Percentiles rank a stretch among this genome's conserved stretches.
phyloP scores from a whole-genome alignment of 2,888 invertebrate species.

The Tachina lurida region DNA sequence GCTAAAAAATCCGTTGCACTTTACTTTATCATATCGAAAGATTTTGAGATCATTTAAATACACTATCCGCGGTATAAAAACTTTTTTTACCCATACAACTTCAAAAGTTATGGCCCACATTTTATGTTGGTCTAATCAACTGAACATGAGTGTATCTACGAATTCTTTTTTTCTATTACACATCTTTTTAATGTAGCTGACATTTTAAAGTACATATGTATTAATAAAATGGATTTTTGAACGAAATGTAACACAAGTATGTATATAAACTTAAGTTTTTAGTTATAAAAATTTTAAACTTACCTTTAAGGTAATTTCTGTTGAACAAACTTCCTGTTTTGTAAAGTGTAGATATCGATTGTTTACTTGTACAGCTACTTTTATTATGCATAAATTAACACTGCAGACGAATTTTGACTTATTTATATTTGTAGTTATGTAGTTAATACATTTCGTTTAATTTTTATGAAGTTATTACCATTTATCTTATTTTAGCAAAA shows the following conservation, averaged over 20 bases:
- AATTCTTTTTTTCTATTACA: too few relatives aligned
- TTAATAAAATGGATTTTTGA: background rate
- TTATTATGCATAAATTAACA: slow-evolving; percentile 59
- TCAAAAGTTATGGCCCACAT: too few relatives aligned
- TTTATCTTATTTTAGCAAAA: slow-evolving; percentile 62
- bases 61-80: too few relatives aligned
- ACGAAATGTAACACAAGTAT: background rate
- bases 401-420: slow-evolving; percentile 56
- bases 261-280: background rate
- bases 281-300: slow-evolving; percentile 24
- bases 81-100: too few relatives aligned
- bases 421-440: slow-evolving; percentile 44
- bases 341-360: slow-evolving; percentile 55
- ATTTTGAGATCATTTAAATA: too few relatives aligned
- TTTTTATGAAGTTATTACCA: slow-evolving; percentile 59
- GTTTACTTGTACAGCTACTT: slow-evolving; percentile 53
- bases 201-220: too few relatives aligned
- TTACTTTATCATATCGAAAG: too few relatives aligned
- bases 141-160: too few relatives aligned
- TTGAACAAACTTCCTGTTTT: slow-evolving; percentile 42
- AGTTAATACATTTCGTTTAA: slow-evolving; percentile 58
- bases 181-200: too few relatives aligned
- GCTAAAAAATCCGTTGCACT: too few relatives aligned
- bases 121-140: too few relatives aligned
- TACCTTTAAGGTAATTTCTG: slow-evolving; percentile 61